A percentile compares a stretch with the other conserved stretches of the same genome.
phyloP scores from a whole-genome alignment of 2,797 vertebrate genomes.

The Poeciliopsis presidionis region DNA sequence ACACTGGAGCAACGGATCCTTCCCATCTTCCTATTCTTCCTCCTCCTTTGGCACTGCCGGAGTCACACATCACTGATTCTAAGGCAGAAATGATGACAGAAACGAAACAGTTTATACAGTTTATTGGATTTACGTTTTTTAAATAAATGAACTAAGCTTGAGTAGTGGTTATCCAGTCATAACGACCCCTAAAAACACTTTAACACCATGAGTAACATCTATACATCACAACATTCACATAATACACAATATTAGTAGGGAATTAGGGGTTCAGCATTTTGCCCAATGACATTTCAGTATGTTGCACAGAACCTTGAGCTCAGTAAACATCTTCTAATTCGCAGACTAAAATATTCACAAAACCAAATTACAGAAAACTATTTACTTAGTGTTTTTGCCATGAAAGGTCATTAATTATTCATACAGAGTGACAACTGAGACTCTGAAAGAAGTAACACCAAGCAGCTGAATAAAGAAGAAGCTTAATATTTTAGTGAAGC shows the following conservation, averaged over 20 bases:
- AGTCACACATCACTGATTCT: conserved; percentile 44
- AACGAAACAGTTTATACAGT: conserved; percentile 7
- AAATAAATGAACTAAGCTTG: not conserved
- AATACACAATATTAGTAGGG: not conserved
- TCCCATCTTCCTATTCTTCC: conserved; percentile 60
- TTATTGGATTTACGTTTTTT: not conserved
- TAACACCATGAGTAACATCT: not conserved
- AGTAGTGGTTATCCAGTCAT: not conserved
- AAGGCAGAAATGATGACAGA: conserved; percentile 31
- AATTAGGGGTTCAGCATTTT: not conserved
- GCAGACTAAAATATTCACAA: not conserved
- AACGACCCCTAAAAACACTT: not conserved
- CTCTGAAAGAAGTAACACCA: no score
- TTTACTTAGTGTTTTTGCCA: not conserved
- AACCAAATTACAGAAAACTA: not conserved
- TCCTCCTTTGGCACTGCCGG: conserved; percentile 41
- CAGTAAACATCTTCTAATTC: not conserved
- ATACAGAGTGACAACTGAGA: not conserved
- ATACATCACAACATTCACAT: not conserved
- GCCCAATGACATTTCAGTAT: not conserved
- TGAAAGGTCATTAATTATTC: not conserved
- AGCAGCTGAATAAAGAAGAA: not conserved
- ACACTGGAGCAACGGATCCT: conserved; percentile 80
- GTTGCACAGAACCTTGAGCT: not conserved
- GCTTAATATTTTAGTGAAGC: not conserved